Evolutionary conservation across 1,140 invertebrate genomes (phyloP).

Genomic region (Battus philenor): DNA sequence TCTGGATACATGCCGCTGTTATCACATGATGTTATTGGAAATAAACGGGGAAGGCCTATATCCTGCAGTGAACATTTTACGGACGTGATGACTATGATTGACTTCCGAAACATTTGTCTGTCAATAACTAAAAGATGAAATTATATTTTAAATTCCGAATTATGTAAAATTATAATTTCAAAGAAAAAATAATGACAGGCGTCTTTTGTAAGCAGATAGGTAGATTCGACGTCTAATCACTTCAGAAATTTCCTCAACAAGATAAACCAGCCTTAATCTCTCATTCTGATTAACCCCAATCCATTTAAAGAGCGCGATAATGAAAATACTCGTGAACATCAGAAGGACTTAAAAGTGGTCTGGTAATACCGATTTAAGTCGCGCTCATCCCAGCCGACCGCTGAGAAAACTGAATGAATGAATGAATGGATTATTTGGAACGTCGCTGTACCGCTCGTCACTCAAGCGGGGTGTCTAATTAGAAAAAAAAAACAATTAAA

Average conservation of each 20-base stretch:
- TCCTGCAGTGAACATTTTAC: too few species aligned
- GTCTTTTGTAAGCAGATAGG: conserved; percentile 1
- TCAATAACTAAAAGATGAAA: too few species aligned
- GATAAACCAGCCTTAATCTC: conserved; percentile 25
- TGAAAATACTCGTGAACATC: conserved; percentile 48
- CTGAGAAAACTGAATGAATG: conserved; percentile 39
- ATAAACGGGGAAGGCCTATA: too few species aligned
- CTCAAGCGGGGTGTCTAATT: conserved; percentile 48
- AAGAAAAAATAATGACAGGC: too few species aligned
- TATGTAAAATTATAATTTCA: too few species aligned
- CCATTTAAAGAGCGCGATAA: conserved; percentile 49
- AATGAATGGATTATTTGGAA: conserved; percentile 53
- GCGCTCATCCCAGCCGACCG: conserved; percentile 28
- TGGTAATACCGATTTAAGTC: conserved; percentile 50
- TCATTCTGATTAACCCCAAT: conserved; percentile 42
- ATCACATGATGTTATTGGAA: too few species aligned
- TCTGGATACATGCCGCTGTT: too few species aligned
- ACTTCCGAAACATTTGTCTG: too few species aligned
- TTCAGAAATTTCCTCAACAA: conserved; percentile 12
- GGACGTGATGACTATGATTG: too few species aligned
- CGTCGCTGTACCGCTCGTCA: conserved; percentile 32
- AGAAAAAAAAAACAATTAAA: conserved; percentile 45
- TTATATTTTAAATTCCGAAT: too few species aligned
- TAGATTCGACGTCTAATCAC: conserved; percentile 16
- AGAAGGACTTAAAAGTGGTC: conserved; percentile 40